Percentiles rank a stretch among this genome's conserved stretches.
Evolutionary conservation across 2,113 vertebrate species (phyloP).

Genomic region (Terrapene triunguis): DNA sequence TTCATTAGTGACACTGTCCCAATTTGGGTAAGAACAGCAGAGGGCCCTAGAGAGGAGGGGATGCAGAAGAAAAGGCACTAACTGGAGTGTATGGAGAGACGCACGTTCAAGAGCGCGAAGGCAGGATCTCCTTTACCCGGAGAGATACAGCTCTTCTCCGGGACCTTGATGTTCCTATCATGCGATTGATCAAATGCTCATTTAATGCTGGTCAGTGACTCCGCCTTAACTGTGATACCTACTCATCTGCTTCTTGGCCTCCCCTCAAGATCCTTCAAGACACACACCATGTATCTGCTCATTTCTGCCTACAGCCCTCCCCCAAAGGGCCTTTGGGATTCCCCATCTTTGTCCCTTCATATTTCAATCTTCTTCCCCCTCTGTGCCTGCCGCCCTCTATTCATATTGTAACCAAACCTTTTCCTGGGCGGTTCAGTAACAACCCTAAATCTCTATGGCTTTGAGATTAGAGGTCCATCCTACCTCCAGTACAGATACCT

Average conservation of each 20-base stretch:
- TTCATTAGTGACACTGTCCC: neutral
- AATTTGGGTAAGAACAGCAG: neutral
- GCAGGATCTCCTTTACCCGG: neutral
- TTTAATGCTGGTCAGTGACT: neutral
- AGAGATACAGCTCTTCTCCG: neutral
- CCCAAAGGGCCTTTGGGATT: neutral
- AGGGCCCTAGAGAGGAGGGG: neutral
- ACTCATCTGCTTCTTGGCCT: neutral
- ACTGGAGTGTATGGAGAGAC: neutral
- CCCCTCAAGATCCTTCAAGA: neutral
- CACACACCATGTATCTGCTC: neutral
- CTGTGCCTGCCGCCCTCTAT: neutral
- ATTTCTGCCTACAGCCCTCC: neutral
- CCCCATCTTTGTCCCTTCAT: neutral
- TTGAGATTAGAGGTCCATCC: neutral
- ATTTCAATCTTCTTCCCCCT: neutral
- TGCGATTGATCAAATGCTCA: neutral
- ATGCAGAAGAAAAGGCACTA: accelerated
- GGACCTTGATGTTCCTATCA: neutral
- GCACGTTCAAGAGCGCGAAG: neutral
- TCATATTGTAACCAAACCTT: neutral
- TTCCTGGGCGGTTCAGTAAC: neutral
- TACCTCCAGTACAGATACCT: neutral
- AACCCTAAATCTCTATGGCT: neutral
- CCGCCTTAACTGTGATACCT: neutral